Conservation (phyloP, 2,113 vertebrate genomes). For the Callospermophilus lateralis region DNA sequence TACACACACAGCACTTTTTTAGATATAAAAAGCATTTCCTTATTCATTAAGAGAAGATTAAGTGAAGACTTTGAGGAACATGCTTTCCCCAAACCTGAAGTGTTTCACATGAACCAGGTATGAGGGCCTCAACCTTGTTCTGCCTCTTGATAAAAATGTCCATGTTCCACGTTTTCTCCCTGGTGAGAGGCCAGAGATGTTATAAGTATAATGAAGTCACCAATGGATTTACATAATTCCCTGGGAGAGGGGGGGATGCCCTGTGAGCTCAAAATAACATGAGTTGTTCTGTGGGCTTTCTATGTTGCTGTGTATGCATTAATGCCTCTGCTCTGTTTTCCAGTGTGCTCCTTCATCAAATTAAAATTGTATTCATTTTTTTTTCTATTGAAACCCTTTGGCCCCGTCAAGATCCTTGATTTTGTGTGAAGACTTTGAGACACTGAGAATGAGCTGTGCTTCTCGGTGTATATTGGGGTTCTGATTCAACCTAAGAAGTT, state of each 20-base stretch:
- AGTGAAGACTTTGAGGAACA: not conserved
- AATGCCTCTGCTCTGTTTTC: not conserved
- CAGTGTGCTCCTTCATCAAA: not conserved
- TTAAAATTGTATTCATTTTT: not conserved
- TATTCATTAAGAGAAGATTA: not conserved
- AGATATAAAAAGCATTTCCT: not conserved
- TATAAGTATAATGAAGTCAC: constrained; percentile 7
- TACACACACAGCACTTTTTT: not conserved
- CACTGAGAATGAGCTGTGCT: not conserved
- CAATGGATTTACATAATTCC: not conserved
- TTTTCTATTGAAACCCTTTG: not conserved
- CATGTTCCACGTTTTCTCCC: not conserved
- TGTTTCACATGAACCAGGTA: not conserved
- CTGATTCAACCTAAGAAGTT: not conserved
- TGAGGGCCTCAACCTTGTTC: not conserved
- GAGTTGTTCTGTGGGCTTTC: not conserved
- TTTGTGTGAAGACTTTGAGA: not conserved
- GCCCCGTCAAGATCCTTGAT: not conserved
- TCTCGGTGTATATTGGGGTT: not conserved
- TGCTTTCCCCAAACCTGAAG: not conserved
- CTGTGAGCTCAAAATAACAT: not conserved
- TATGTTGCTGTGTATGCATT: not conserved
- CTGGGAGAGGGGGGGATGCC: not conserved
- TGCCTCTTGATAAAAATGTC: not conserved
- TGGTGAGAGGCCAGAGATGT: not conserved